These are phyloP conservation scores for Natator depressus DNA, from an alignment of 2,113 vertebrate genomes.

Conservation along the genomic window DNA sequence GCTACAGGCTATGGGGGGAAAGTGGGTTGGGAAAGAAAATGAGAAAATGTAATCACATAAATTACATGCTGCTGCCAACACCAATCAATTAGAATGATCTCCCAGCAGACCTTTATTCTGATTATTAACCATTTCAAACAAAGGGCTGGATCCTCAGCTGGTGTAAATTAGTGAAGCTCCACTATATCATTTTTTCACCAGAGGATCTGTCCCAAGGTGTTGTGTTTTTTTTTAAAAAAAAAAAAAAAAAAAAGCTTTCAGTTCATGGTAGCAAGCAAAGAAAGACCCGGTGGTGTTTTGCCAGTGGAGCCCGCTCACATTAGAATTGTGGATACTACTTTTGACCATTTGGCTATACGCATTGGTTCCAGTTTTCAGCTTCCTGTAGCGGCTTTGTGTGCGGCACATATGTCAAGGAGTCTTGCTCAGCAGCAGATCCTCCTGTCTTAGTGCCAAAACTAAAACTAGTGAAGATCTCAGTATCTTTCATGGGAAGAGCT, in stretches of 20 bases:
- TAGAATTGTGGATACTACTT: background rate
- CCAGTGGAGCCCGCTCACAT: background rate
- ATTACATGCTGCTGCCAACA: background rate
- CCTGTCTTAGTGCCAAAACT: background rate
- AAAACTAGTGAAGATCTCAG: background rate
- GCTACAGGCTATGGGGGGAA: background rate
- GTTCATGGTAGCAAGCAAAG: background rate
- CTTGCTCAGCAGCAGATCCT: background rate
- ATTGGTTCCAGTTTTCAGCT: background rate
- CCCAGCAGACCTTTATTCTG: background rate
- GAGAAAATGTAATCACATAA: background rate
- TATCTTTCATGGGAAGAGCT: background rate
- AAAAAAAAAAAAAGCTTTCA: background rate
- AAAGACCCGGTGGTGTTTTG: background rate
- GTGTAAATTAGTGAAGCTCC: background rate
- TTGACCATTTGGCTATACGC: background rate
- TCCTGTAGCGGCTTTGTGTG: background rate
- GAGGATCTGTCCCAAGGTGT: fast-evolving
- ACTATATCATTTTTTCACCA: fast-evolving
- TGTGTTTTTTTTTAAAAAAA: background rate
- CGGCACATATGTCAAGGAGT: background rate
- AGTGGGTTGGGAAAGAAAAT: background rate
- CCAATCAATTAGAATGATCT: background rate
- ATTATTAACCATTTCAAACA: background rate
- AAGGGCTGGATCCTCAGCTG: fast-evolving